These are phyloP conservation scores for Chouioia cunea DNA, from an alignment of 2,888 invertebrate genomes.

Conservation along the genomic window DNA sequence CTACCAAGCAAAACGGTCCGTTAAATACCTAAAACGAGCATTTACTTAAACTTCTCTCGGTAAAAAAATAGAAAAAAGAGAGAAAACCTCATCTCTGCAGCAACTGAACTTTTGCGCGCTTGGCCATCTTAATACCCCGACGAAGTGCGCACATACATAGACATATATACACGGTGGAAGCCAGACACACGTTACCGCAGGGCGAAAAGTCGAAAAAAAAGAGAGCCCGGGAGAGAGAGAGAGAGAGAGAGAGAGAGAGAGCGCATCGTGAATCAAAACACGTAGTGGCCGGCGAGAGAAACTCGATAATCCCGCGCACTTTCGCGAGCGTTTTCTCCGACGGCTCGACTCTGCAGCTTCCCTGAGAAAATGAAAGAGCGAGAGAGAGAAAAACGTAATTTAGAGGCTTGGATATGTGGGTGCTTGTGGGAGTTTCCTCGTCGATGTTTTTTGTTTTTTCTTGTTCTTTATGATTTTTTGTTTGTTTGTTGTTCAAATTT, in stretches of 20 bases:
- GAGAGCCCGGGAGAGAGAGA: conserved; percentile 4
- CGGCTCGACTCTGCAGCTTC: background rate
- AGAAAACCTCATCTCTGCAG: background rate
- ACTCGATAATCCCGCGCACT: conserved; percentile 47
- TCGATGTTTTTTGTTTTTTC: conserved; percentile 8
- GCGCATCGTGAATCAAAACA: conserved; percentile 48
- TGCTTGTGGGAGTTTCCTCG: conserved; percentile 2
- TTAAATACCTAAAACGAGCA: conserved; percentile 23
- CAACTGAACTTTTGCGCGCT: background rate
- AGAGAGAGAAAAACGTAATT: conserved; percentile 41
- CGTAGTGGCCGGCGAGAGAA: conserved; percentile 46
- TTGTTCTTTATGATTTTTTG: conserved; percentile 2
- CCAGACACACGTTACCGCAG: conserved; percentile 24
- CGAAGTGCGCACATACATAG: background rate
- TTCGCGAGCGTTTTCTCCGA: conserved; percentile 41
- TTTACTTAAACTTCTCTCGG: conserved; percentile 7
- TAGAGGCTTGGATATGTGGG: conserved; percentile 26
- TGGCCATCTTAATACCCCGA: background rate
- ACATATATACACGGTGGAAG: background rate
- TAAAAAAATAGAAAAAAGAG: background rate
- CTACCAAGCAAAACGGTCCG: conserved; percentile 19
- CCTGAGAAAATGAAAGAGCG: conserved; percentile 30
- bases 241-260: background rate
- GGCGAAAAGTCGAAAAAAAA: conserved; percentile 29
- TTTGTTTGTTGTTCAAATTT: background rate